Percentiles rank a stretch among this genome's conserved stretches.
Conservation (phyloP, 2,888 invertebrate genomes). For the Trilocha varians region DNA sequence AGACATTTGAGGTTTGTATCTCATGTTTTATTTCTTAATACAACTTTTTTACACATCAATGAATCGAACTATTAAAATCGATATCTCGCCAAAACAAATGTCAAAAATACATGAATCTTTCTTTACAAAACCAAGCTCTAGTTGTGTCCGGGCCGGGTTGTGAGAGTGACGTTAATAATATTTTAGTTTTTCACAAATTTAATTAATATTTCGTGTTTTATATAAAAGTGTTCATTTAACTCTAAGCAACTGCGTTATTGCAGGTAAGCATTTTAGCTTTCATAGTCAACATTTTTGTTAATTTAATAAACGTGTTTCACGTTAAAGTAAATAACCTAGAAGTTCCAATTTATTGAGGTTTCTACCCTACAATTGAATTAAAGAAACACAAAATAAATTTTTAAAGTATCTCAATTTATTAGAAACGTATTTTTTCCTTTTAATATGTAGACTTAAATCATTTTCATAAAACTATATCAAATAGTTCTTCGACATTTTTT, state of each 20-base stretch:
- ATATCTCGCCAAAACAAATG: background rate
- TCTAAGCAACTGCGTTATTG: background rate
- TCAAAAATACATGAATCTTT: background rate
- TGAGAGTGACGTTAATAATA: background rate
- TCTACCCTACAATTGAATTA: background rate
- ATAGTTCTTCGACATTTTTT: no score
- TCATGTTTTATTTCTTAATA: background rate
- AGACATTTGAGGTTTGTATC: background rate
- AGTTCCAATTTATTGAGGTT: background rate
- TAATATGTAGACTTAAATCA: no score
- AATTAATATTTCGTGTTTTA: background rate
- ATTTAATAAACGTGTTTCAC: background rate
- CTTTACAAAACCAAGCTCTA: no score
- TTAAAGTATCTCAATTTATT: background rate
- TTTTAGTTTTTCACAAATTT: background rate
- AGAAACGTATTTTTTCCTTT: no score
- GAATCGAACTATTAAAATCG: background rate
- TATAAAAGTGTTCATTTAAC: background rate
- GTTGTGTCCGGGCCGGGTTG: background rate
- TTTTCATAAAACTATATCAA: no score
- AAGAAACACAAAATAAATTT: background rate
- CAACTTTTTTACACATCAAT: background rate
- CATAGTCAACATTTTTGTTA: background rate
- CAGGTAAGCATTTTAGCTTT: background rate
- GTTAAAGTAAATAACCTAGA: background rate